Conservation (phyloP, 2,888 invertebrate species). For the Orthosia gothica region DNA sequence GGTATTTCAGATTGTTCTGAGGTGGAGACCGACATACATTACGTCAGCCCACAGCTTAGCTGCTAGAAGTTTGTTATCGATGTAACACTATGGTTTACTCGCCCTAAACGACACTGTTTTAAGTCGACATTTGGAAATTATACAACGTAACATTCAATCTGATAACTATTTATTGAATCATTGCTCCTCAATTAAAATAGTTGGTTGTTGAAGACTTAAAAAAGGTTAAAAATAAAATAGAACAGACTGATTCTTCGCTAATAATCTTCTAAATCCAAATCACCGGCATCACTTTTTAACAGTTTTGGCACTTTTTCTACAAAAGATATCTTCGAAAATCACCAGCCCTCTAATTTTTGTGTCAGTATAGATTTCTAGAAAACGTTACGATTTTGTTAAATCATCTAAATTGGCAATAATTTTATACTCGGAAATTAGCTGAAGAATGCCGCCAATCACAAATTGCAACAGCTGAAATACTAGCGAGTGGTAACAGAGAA, state of each 20-base stretch:
- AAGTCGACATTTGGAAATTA: constrained; percentile 59
- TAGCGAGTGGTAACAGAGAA: constrained; percentile 27
- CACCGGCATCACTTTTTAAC: neutral
- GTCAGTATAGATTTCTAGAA: constrained; percentile 74
- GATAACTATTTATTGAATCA: constrained; percentile 4
- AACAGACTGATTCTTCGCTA: neutral
- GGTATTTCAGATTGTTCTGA: constrained; percentile 90
- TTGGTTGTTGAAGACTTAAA: neutral
- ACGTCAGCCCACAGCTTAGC: constrained; percentile 85
- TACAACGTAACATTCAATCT: constrained; percentile 42
- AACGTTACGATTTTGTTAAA: constrained; percentile 73
- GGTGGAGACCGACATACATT: constrained; percentile 89
- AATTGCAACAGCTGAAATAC: constrained; percentile 72
- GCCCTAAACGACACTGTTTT: constrained; percentile 61
- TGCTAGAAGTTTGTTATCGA: constrained; percentile 79
- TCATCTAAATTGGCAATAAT: constrained; percentile 78
- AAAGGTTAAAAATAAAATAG: neutral
- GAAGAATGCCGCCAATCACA: constrained; percentile 75
- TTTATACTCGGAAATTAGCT: constrained; percentile 74
- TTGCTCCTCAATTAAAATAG: constrained; percentile 6
- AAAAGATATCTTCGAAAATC: constrained; percentile 8
- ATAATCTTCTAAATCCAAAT: neutral
- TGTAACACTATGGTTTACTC: constrained; percentile 77
- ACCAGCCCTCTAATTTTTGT: constrained; percentile 70
- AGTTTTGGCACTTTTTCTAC: constrained; percentile 20